Evolutionary conservation across 1,140 invertebrate species (phyloP).

Genomic region (Pseudobourletiella spinata): DNA sequence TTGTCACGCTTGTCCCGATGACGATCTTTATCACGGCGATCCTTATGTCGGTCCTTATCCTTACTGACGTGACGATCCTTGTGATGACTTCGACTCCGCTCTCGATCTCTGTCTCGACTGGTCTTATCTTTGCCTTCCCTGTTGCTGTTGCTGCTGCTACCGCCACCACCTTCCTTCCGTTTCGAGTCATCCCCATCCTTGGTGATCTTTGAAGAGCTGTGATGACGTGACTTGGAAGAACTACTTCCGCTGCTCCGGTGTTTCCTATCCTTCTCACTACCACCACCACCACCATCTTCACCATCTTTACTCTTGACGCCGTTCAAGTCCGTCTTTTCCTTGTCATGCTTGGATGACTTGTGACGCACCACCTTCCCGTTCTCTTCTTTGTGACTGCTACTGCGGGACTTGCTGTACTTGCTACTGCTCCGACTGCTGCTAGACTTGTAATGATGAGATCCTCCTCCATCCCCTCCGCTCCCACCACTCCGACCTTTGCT

Average conservation of each 20-base stretch:
- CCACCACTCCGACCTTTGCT: not conserved
- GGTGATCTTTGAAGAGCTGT: not conserved
- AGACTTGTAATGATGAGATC: not conserved
- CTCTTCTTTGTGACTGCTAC: not conserved
- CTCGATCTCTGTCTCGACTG: not conserved
- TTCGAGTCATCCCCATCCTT: not conserved
- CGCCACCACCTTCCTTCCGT: slow-evolving; percentile 2
- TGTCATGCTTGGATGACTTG: not conserved
- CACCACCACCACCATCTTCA: not conserved
- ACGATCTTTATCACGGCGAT: not conserved
- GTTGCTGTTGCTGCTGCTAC: not conserved
- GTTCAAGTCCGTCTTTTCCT: not conserved
- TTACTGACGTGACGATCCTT: no score
- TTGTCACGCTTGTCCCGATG: not conserved
- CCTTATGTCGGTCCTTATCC: no score
- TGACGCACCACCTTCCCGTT: not conserved
- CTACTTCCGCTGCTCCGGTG: not conserved
- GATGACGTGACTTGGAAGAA: not conserved
- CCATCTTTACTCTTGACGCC: not conserved
- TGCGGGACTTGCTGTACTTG: not conserved
- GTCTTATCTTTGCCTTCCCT: not conserved
- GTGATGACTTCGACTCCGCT: not conserved
- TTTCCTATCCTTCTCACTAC: not conserved
- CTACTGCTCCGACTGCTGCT: not conserved
- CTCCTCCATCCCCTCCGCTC: no score